Percentiles rank a stretch among this genome's conserved stretches.
Evolutionary conservation across 2,888 invertebrate species (phyloP).

Genomic region (Noctua janthina): DNA sequence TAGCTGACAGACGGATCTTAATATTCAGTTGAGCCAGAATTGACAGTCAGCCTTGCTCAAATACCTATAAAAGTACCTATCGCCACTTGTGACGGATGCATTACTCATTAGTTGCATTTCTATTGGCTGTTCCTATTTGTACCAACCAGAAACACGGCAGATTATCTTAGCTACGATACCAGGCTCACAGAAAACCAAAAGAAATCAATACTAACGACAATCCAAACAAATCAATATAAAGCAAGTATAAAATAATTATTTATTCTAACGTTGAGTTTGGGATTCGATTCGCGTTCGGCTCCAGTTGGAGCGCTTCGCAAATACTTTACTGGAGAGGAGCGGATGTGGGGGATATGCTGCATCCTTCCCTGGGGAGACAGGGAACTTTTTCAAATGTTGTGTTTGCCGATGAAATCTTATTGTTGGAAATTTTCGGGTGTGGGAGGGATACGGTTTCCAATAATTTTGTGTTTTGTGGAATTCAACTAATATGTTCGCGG

Average conservation of each 20-base stretch:
- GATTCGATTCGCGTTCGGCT: conserved; percentile 56
- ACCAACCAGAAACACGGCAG: background rate
- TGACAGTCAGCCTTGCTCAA: background rate
- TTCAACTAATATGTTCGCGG: background rate
- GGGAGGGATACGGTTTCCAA: background rate
- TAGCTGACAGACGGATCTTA: background rate
- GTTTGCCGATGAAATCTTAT: conserved; percentile 48
- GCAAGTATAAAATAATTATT: conserved; percentile 62
- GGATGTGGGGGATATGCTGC: conserved; percentile 56
- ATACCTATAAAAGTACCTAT: background rate
- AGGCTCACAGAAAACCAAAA: conserved; percentile 5
- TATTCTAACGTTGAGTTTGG: conserved; percentile 57
- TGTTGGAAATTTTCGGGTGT: conserved; percentile 31
- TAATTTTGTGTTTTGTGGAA: background rate
- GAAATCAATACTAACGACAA: conserved; percentile 41
- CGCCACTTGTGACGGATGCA: background rate
- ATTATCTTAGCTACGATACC: background rate
- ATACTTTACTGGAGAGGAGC: conserved; percentile 63
- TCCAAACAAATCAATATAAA: conserved; percentile 57
- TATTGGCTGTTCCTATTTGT: background rate
- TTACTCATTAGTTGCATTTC: background rate
- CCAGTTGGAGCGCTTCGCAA: conserved; percentile 66
- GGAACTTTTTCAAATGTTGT: conserved; percentile 49
- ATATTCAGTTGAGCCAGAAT: background rate
- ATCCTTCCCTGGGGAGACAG: conserved; percentile 42